phyloP scores from a whole-genome alignment of 2,113 vertebrate species.

The Anarhynchus alexandrinus region DNA sequence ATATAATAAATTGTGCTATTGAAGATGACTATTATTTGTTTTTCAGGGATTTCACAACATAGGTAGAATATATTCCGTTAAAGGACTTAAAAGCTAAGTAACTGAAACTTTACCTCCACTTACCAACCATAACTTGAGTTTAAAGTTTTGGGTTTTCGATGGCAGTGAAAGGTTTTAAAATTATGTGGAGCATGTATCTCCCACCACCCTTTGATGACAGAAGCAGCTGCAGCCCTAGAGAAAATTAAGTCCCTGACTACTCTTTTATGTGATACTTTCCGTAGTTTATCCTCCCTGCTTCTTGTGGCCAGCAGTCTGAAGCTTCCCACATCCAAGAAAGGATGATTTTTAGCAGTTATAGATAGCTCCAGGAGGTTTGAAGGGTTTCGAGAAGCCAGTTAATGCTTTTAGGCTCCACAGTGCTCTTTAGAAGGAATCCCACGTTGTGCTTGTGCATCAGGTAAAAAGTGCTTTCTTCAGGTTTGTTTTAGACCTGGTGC shows the following conservation, averaged over 20 bases:
- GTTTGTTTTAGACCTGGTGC: background rate
- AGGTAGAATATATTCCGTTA: background rate
- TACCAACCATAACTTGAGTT: background rate
- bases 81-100: background rate
- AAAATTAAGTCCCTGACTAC: background rate
- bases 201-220: background rate
- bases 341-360: background rate
- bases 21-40: background rate
- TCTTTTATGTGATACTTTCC: background rate
- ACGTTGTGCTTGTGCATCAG: background rate
- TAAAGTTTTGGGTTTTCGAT: background rate
- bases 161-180: background rate
- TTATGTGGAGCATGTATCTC: background rate
- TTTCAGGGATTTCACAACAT: background rate
- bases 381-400: background rate
- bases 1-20: background rate
- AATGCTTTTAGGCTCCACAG: background rate
- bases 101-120: background rate
- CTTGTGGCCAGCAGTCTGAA: background rate
- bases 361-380: background rate
- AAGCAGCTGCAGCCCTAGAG: background rate
- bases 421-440: background rate
- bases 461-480: background rate
- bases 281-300: background rate
- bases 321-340: background rate